Evolutionary conservation across 2,797 vertebrate species (phyloP).

Genomic region (Tympanoctomys barrerae): DNA sequence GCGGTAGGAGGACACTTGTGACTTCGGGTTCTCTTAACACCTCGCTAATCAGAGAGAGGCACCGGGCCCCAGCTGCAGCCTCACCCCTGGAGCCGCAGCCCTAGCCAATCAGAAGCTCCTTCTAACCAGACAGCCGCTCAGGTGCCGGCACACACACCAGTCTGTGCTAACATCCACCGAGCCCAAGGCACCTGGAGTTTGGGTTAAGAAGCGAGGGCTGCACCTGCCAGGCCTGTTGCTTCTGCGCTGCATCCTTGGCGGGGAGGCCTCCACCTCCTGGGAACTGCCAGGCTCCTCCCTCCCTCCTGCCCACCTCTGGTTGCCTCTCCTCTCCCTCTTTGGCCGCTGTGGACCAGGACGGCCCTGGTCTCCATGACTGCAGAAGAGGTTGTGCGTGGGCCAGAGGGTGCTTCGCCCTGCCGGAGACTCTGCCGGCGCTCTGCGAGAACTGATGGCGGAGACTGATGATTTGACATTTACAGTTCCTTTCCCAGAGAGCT

Average conservation of each 20-base stretch:
- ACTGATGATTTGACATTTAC: constrained; percentile 78
- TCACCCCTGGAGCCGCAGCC: neutral
- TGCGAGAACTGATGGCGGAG: constrained; percentile 35
- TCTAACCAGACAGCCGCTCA: constrained; percentile 41
- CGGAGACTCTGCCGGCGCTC: neutral
- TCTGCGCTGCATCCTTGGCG: neutral
- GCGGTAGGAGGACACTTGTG: neutral
- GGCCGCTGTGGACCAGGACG: neutral
- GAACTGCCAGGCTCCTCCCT: neutral
- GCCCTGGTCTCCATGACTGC: neutral
- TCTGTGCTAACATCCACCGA: constrained; percentile 12
- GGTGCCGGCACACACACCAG: neutral
- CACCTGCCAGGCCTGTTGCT: constrained; percentile 1
- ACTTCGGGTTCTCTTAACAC: constrained; percentile 39
- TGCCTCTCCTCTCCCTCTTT: neutral
- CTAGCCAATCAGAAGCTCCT: constrained; percentile 8
- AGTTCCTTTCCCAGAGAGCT: constrained; percentile 74
- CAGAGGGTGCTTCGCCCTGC: neutral
- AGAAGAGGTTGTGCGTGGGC: accelerated
- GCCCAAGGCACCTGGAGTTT: neutral
- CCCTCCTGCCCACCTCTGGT: neutral
- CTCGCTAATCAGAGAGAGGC: constrained; percentile 2
- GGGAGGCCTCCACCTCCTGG: neutral
- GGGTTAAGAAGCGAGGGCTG: neutral
- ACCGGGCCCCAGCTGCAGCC: neutral